Conservation (phyloP, 2,797 vertebrate genomes). For the Microcaecilia unicolor region DNA sequence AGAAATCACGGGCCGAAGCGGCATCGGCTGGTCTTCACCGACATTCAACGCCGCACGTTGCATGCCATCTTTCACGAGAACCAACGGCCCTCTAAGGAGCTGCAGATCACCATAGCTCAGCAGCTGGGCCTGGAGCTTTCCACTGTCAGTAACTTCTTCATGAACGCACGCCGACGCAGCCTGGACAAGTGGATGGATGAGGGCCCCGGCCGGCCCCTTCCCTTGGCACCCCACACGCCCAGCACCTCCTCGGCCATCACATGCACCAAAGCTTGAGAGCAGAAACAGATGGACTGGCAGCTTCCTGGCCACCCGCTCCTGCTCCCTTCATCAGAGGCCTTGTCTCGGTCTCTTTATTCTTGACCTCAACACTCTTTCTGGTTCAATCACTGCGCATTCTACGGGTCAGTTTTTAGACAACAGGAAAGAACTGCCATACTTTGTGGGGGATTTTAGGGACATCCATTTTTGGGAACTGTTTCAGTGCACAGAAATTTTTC, state of each 20-base stretch:
- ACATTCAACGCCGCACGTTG: conserved; percentile 74
- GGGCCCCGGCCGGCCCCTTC: conserved; percentile 64
- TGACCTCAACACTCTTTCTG: no score
- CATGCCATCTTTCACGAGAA: conserved; percentile 77
- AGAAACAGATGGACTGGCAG: no score
- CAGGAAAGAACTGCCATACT: no score
- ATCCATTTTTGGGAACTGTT: no score
- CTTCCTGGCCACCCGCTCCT: background rate
- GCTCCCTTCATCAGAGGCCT: background rate
- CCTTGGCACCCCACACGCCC: conserved; percentile 48
- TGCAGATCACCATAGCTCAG: conserved; percentile 77
- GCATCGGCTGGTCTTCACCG: conserved; percentile 75
- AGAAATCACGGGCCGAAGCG: conserved; percentile 75
- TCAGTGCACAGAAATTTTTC: no score
- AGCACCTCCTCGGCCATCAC: conserved; percentile 63
- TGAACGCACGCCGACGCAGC: conserved; percentile 77
- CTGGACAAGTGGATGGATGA: conserved; percentile 76
- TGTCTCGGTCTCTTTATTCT: background rate
- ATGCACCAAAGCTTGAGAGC: conserved; percentile 70
- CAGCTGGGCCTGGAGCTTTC: conserved; percentile 77
- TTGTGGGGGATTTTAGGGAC: no score
- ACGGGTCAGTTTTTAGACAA: no score
- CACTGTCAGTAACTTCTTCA: conserved; percentile 84
- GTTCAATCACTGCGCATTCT: no score
- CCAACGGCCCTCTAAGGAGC: conserved; percentile 73